Conservation (phyloP, 2,888 invertebrate species). For the Amiota communis region DNA sequence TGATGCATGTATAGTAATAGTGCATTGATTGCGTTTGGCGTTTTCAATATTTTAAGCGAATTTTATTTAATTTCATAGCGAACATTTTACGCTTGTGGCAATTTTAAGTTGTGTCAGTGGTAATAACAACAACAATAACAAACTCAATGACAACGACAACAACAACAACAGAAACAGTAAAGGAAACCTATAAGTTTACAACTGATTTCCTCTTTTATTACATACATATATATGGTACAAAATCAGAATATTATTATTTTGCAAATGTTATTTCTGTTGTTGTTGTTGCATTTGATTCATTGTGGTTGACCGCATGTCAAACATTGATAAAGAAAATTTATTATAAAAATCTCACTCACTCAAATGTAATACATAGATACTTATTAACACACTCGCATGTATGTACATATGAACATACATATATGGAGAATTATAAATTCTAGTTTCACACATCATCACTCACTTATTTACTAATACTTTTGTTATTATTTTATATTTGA, state of each 20-base stretch:
- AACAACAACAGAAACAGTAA: background rate
- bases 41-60: slow-evolving; percentile 59
- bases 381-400: background rate
- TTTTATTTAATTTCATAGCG: slow-evolving; percentile 56
- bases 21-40: slow-evolving; percentile 19
- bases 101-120: slow-evolving; percentile 28
- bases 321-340: slow-evolving; percentile 41
- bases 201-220: slow-evolving; percentile 1
- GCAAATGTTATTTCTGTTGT: slow-evolving; percentile 25
- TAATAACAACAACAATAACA: background rate
- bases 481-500: too few relatives aligned
- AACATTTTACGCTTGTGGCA: slow-evolving; percentile 38
- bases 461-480: background rate
- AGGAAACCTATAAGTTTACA: background rate
- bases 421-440: background rate
- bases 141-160: background rate
- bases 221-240: too few relatives aligned
- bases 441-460: background rate
- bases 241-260: background rate
- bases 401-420: too few relatives aligned
- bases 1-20: background rate
- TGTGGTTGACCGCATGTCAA: slow-evolving; percentile 49
- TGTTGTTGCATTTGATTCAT: slow-evolving; percentile 43
- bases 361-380: background rate
- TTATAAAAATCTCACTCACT: slow-evolving; percentile 19